A percentile compares a stretch with the other conserved stretches of the same genome.
phyloP scores from a whole-genome alignment of 2,113 vertebrate species.

The Syrmaticus mikado region DNA sequence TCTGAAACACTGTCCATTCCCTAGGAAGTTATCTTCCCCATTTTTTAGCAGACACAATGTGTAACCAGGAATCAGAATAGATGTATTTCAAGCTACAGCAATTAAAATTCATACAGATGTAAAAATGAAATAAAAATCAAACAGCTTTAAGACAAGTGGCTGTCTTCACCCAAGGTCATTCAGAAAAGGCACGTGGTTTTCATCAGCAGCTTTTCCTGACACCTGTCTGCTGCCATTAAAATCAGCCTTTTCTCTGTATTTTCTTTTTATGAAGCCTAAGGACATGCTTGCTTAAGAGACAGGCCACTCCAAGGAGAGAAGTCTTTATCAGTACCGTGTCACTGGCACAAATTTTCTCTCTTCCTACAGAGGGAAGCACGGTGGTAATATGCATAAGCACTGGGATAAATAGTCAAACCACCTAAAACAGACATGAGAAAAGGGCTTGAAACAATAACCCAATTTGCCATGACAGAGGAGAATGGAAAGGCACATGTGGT shows the following conservation, averaged over 20 bases:
- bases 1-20: conserved; percentile 16
- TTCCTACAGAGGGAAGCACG: background rate
- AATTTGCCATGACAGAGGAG: background rate
- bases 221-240: background rate
- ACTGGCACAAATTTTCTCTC: background rate
- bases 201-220: background rate
- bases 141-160: background rate
- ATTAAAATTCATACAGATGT: conserved; percentile 45
- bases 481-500: background rate
- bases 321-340: background rate
- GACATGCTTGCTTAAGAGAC: background rate
- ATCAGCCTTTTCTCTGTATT: background rate
- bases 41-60: conserved; percentile 40
- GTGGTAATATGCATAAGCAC: background rate
- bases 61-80: conserved; percentile 9
- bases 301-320: background rate
- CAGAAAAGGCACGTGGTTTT: conserved; percentile 2
- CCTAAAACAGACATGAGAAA: background rate
- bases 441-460: background rate
- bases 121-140: conserved; percentile 17
- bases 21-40: conserved; percentile 22
- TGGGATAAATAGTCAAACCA: background rate
- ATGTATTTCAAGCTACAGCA: conserved; percentile 23
- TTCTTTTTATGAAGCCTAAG: background rate
- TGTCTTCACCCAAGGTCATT: background rate